Percentiles rank a stretch among this genome's conserved stretches.
These are phyloP conservation scores for Macrotrachela quadricornifera DNA, from an alignment of 1,140 invertebrate species.

Conservation along the genomic window DNA sequence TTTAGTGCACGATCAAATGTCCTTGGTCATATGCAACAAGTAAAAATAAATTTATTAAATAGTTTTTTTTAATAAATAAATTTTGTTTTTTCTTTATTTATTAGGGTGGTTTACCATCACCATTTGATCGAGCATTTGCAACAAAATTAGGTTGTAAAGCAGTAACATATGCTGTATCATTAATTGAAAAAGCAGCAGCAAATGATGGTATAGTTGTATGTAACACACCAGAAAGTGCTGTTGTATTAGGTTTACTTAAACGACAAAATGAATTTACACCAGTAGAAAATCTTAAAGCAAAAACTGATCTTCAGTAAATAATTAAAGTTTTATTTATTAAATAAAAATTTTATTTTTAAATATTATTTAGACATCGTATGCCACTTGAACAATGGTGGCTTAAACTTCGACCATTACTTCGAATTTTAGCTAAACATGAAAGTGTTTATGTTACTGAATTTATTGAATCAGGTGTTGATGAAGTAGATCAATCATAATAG, in stretches of 20 bases:
- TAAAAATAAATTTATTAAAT: conserved; percentile 2
- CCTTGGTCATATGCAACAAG: conserved; percentile 47
- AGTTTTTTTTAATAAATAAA: no score
- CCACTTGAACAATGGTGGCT: conserved; percentile 92
- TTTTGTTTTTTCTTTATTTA: no score
- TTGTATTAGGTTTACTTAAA: conserved; percentile 49
- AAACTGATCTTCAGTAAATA: conserved; percentile 62
- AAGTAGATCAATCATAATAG: no score
- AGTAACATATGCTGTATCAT: conserved; percentile 41
- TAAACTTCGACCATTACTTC: conserved; percentile 71
- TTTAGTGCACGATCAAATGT: conserved; percentile 53
- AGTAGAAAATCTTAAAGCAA: conserved; percentile 52
- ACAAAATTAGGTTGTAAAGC: conserved; percentile 92
- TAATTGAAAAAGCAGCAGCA: no score
- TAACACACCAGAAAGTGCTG: neutral
- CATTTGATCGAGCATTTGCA: conserved; percentile 92
- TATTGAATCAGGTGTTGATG: neutral
- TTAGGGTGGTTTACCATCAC: conserved; percentile 73
- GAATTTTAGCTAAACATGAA: conserved; percentile 90
- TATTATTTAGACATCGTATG: conserved; percentile 56
- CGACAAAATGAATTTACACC: conserved; percentile 74
- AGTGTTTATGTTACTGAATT: conserved; percentile 66
- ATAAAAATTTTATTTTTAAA: neutral
- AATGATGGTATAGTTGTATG: neutral
- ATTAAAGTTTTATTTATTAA: neutral